Percentiles rank a stretch among this genome's conserved stretches.
These are phyloP conservation scores for Nasua narica DNA, from an alignment of 2,797 vertebrate species.

Conservation along the genomic window DNA sequence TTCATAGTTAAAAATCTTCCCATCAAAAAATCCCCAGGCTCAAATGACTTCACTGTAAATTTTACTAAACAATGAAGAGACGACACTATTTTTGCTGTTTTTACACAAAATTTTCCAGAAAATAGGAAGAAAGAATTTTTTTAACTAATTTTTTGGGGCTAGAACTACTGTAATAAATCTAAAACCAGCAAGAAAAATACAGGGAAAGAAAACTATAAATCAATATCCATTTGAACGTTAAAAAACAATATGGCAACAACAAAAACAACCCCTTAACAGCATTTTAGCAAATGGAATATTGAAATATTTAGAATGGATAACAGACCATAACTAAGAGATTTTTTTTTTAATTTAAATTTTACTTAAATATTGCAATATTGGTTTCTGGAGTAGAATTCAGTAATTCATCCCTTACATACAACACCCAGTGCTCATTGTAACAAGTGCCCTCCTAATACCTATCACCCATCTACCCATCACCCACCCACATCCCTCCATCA, in stretches of 20 bases:
- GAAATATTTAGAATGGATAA: neutral
- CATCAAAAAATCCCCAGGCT: neutral
- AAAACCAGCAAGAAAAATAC: neutral
- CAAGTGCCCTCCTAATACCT: neutral
- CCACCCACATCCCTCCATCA: neutral
- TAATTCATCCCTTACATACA: neutral
- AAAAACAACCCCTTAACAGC: neutral
- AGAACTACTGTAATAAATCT: neutral
- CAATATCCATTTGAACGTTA: neutral
- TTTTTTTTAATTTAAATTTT: neutral
- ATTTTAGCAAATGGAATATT: neutral
- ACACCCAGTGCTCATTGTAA: neutral
- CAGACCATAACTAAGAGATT: neutral
- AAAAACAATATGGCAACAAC: neutral
- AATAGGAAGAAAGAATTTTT: neutral
- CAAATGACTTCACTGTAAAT: neutral
- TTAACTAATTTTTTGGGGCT: neutral
- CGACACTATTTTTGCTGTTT: neutral
- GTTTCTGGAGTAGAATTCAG: neutral
- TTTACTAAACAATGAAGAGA: neutral
- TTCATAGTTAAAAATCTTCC: neutral
- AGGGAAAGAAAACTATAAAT: neutral
- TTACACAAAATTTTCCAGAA: neutral
- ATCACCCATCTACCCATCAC: neutral
- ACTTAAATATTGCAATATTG: neutral